Evolutionary conservation across 1,140 invertebrate species (phyloP).

Genomic region (Bombus sibiricus): DNA sequence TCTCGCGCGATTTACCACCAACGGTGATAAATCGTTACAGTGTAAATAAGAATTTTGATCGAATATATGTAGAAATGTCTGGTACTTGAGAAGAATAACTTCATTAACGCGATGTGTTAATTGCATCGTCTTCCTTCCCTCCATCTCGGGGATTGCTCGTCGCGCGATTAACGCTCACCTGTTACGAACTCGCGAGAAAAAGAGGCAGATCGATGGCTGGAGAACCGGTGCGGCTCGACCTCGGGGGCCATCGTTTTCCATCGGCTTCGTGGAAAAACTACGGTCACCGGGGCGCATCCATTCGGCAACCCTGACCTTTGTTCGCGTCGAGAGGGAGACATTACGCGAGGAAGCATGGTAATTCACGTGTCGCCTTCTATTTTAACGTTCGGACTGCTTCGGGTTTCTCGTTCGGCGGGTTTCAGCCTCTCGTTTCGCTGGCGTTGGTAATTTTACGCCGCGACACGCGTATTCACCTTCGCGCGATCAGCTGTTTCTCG

Average conservation of each 20-base stretch:
- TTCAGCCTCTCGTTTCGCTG: neutral
- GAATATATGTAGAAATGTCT: no score
- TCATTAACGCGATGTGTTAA: no score
- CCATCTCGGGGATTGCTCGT: no score
- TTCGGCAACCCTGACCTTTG: constrained; percentile 35
- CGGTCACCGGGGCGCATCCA: neutral
- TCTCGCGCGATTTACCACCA: no score
- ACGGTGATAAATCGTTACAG: no score
- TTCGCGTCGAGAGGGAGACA: neutral
- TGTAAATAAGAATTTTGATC: no score
- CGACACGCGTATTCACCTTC: neutral
- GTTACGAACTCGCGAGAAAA: neutral
- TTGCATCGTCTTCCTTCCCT: no score
- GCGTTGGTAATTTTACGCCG: neutral
- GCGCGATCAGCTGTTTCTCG: neutral
- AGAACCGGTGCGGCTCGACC: neutral
- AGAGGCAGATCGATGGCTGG: neutral
- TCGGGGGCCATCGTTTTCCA: neutral
- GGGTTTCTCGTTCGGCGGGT: neutral
- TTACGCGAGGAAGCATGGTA: constrained; percentile 1
- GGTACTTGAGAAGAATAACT: no score
- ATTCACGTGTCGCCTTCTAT: constrained; percentile 20
- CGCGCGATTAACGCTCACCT: neutral
- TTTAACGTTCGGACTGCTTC: neutral
- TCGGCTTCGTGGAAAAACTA: neutral